A percentile compares a stretch with the other conserved stretches of the same genome.
Conservation (phyloP, 2,888 invertebrate genomes). For the Agelastica alni region DNA sequence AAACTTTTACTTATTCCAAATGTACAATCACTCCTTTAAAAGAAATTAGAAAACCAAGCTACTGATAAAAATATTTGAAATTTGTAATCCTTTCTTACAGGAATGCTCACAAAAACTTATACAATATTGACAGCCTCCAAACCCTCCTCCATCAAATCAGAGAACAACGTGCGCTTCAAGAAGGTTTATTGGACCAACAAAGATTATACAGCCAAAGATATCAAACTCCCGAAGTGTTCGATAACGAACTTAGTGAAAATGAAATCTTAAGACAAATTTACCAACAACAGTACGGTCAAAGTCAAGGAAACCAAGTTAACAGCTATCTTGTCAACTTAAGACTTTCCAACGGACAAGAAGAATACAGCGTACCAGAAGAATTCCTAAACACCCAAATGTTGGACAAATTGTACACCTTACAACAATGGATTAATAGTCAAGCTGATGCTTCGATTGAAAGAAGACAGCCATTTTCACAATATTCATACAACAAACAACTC, state of each 20-base stretch:
- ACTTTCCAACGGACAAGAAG: neutral
- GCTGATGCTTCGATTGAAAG: neutral
- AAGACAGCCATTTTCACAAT: neutral
- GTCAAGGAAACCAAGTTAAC: neutral
- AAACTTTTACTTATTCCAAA: no score
- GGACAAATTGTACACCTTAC: neutral
- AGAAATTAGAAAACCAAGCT: no score
- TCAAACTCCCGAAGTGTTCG: neutral
- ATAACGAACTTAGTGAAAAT: neutral
- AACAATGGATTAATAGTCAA: neutral
- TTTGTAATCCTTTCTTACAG: no score
- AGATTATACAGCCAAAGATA: neutral
- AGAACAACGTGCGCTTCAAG: neutral
- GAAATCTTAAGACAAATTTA: neutral
- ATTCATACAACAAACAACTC: neutral
- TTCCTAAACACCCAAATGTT: neutral
- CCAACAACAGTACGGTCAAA: neutral
- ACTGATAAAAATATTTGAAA: no score
- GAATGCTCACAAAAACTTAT: no score
- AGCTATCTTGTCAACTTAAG: neutral
- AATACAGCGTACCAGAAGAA: neutral
- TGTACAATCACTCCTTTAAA: no score
- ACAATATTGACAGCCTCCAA: no score
- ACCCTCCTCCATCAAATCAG: neutral
- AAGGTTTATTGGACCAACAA: neutral